These are phyloP conservation scores for Isichthys henryi DNA, from an alignment of 2,113 vertebrate genomes.

Conservation along the genomic window DNA sequence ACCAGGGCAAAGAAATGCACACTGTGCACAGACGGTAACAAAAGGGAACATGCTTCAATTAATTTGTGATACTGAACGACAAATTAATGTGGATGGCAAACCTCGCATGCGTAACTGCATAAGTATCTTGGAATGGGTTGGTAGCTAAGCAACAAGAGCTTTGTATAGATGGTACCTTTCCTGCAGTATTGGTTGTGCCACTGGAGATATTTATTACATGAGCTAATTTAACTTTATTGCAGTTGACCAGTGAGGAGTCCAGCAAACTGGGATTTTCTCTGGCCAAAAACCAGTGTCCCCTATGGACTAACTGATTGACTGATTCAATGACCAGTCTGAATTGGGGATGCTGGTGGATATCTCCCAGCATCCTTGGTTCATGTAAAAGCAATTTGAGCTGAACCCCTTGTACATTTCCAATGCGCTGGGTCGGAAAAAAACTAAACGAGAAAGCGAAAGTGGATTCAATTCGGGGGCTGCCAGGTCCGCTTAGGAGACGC, in stretches of 20 bases:
- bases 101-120: neutral
- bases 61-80: neutral
- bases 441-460: neutral
- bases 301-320: conserved; percentile 32
- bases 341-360: neutral
- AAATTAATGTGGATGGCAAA: neutral
- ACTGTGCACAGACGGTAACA: neutral
- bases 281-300: conserved; percentile 19
- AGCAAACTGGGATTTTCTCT: neutral
- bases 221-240: neutral
- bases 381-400: conserved; percentile 37
- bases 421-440: neutral
- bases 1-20: neutral
- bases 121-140: neutral
- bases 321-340: conserved; percentile 35
- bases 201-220: neutral
- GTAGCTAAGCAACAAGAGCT: conserved; percentile 7
- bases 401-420: conserved; percentile 7
- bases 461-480: conserved; percentile 11
- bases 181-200: neutral
- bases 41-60: neutral
- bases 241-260: neutral
- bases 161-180: neutral
- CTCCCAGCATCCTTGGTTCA: conserved; percentile 25
- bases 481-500: conserved; percentile 16